Evolutionary conservation across 2,888 invertebrate genomes (phyloP).

Genomic region (Pedicia rivosa): DNA sequence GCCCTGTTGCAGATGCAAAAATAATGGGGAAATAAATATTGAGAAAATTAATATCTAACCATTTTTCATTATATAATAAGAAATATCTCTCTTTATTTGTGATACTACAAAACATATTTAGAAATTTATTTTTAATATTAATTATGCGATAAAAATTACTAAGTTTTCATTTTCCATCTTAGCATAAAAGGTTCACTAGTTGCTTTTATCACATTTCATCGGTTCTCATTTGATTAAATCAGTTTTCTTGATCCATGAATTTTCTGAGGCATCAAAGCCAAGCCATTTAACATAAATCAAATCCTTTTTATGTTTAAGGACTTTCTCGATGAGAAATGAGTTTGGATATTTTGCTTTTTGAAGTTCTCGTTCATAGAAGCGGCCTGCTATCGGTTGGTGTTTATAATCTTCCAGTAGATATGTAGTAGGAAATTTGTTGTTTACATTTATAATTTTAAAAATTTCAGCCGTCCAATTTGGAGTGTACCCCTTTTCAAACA

Average conservation of each 20-base stretch:
- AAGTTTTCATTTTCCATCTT: too few relatives aligned
- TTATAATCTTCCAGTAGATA: conserved; percentile 15
- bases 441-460: conserved; percentile 16
- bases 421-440: too few relatives aligned
- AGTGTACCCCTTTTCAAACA: conserved; percentile 17
- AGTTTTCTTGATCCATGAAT: conserved; percentile 15
- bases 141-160: too few relatives aligned
- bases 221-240: conserved; percentile 10
- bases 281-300: conserved; percentile 17
- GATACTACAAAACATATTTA: too few relatives aligned
- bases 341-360: conserved; percentile 17
- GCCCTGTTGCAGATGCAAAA: too few relatives aligned
- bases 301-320: conserved; percentile 13
- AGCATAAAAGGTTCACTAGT: too few relatives aligned
- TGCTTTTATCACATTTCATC: too few relatives aligned
- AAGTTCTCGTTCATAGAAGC: conserved; percentile 19
- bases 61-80: too few relatives aligned
- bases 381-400: conserved; percentile 16
- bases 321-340: conserved; percentile 19
- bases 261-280: conserved; percentile 13
- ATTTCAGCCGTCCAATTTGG: conserved; percentile 18
- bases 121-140: too few relatives aligned
- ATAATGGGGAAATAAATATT: too few relatives aligned
- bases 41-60: too few relatives aligned
- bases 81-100: too few relatives aligned